Conservation (phyloP, 2,113 vertebrate genomes). For the Cyanocitta stelleri region DNA sequence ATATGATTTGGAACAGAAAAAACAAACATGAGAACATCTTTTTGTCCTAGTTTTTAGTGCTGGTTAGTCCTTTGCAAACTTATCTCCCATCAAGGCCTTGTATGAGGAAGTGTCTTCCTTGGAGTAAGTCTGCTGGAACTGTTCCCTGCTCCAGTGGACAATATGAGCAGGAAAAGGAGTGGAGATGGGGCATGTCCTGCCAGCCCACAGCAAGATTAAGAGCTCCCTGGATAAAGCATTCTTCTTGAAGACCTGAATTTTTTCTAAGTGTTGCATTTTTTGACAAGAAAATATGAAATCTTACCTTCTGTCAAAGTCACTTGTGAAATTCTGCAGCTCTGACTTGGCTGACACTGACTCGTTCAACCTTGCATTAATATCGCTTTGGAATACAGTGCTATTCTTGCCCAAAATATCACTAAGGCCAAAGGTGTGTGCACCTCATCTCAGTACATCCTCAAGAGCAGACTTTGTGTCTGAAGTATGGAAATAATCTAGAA, state of each 20-base stretch:
- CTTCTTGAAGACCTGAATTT: background rate
- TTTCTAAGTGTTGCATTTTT: background rate
- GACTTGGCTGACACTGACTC: background rate
- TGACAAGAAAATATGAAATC: background rate
- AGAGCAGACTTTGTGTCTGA: background rate
- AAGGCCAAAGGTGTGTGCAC: background rate
- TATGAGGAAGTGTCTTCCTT: background rate
- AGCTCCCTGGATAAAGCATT: background rate
- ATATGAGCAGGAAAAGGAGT: background rate
- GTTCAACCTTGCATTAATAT: background rate
- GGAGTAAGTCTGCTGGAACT: background rate
- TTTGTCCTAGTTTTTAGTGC: background rate
- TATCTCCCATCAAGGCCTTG: background rate
- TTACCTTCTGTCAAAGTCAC: background rate
- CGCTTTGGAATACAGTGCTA: background rate
- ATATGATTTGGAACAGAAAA: background rate
- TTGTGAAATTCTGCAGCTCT: background rate
- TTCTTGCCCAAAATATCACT: background rate
- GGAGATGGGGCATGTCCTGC: background rate
- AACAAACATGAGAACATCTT: fast-evolving
- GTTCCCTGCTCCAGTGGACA: background rate
- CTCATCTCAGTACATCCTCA: background rate
- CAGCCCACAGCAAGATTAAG: background rate
- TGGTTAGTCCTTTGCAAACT: background rate
- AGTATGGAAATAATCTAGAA: background rate